Percentiles rank a stretch among this genome's conserved stretches.
These are phyloP conservation scores for Thymelicus sylvestris DNA, from an alignment of 2,888 invertebrate species.

Conservation along the genomic window DNA sequence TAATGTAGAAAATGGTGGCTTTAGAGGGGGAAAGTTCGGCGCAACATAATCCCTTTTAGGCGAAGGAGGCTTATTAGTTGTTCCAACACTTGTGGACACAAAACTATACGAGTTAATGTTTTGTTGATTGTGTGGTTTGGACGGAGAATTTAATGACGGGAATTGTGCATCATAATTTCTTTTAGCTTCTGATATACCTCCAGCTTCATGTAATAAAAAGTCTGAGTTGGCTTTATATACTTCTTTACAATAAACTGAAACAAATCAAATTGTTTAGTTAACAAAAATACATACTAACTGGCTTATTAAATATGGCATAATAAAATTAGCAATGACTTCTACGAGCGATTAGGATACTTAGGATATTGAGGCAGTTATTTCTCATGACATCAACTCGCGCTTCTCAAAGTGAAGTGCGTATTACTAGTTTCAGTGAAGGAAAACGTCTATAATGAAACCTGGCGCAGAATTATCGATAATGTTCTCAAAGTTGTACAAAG, in stretches of 20 bases:
- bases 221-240: slow-evolving; percentile 65
- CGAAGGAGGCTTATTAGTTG: slow-evolving; percentile 41
- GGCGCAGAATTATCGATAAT: no score
- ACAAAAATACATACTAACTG: no score
- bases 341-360: no score
- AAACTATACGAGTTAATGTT: slow-evolving; percentile 8
- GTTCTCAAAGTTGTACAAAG: no score
- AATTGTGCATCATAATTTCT: slow-evolving; percentile 57
- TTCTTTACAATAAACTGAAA: slow-evolving; percentile 58
- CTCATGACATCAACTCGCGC: no score
- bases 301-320: no score
- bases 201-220: slow-evolving; percentile 72
- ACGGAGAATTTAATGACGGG: slow-evolving; percentile 49
- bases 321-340: no score
- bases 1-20: slow-evolving; percentile 10
- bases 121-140: slow-evolving; percentile 34
- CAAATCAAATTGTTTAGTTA: slow-evolving; percentile 12
- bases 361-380: no score
- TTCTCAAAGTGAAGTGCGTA: no score
- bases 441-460: no score
- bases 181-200: slow-evolving; percentile 53
- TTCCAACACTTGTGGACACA: slow-evolving; percentile 33
- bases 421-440: no score
- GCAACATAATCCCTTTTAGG: slow-evolving; percentile 62
- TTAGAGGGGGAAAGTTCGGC: slow-evolving; percentile 49